Base-by-base conservation (phyloP, 2,113 vertebrate species). In the Typhlomys cinereus region DNA sequence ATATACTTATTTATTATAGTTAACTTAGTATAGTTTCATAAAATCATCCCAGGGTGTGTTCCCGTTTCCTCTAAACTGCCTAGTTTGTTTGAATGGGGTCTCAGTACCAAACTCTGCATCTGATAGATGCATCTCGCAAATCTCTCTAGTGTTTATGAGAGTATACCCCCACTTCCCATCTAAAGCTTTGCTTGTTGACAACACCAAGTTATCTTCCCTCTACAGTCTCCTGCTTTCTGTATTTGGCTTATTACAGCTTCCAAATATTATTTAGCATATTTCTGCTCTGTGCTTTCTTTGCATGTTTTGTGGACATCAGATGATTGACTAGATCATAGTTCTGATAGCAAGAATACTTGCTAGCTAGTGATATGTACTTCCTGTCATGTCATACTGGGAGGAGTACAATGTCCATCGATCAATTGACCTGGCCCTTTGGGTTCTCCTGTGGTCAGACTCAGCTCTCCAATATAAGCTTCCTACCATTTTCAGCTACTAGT, bases 31-130 rank as follows among this genome's bases (percentile, higher is more conserved):
- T 44, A 23, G 17, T 66, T 73, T 44, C 74, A 74, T n/a, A 85
- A 86, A 91, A 75, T 48, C 7, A 79, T 48, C 41, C 36, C 21
- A 84, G 29, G 70, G 85, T 36, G 75, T 79, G 71, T 92, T 83
- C 57, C 85, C 48, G 69, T 81, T 78, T 44, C 23, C 44, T 92
- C 48, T 64, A 59, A 86, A 44, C 44, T 44, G 17, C n/a, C n/a
- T 90, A 66, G 17, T 59, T 93, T 64, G 36, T 81, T 85, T 78
- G 39, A 41, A 80, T 41, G 41, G 90, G 29, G 83, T 88, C 84
- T 18, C 75, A 52, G 80, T 50, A 36, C 31, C 8, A 85, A 75
- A 36, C 2, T 34, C 44, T 85, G 3, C 44, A 78, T 88, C 67
- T 73, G 64, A 41, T n/a, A 85, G 34, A 46, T 76, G 64, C 4